phyloP scores from a whole-genome alignment of 2,888 invertebrate species.

The Acleris literana region DNA sequence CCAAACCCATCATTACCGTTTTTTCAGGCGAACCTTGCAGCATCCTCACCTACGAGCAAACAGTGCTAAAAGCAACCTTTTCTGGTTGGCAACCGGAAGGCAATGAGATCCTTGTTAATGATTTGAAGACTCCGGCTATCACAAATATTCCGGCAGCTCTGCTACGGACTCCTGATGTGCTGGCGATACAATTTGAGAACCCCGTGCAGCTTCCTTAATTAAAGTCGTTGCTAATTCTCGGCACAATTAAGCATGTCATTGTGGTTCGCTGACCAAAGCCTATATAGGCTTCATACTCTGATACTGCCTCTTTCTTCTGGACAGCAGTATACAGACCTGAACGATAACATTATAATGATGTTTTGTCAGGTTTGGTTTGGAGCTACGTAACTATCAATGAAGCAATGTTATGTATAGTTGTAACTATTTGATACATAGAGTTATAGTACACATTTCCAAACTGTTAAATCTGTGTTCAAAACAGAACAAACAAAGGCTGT shows the following conservation, averaged over 20 bases:
- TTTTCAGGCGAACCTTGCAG: conserved; percentile 63
- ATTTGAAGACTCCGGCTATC: conserved; percentile 64
- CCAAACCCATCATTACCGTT: background rate
- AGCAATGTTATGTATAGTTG: no score
- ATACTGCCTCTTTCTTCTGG: no score
- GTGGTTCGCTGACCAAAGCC: no score
- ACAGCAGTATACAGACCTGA: no score
- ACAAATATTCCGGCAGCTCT: conserved; percentile 59
- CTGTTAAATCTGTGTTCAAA: no score
- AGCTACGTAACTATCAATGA: no score
- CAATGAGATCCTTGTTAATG: conserved; percentile 59
- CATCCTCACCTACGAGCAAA: conserved; percentile 67
- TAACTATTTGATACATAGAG: no score
- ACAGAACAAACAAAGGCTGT: no score
- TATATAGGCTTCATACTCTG: no score
- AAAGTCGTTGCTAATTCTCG: background rate
- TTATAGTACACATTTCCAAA: no score
- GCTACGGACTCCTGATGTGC: conserved; percentile 64
- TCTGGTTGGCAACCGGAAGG: conserved; percentile 67
- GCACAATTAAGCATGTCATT: background rate
- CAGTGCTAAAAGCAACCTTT: conserved; percentile 60
- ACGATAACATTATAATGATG: no score
- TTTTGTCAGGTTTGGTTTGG: no score
- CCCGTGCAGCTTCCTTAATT: conserved; percentile 35
- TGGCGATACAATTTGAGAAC: conserved; percentile 63